A percentile compares a stretch with the other conserved stretches of the same genome.
phyloP scores from a whole-genome alignment of 2,113 vertebrate genomes.

The Calyptomena viridis region DNA sequence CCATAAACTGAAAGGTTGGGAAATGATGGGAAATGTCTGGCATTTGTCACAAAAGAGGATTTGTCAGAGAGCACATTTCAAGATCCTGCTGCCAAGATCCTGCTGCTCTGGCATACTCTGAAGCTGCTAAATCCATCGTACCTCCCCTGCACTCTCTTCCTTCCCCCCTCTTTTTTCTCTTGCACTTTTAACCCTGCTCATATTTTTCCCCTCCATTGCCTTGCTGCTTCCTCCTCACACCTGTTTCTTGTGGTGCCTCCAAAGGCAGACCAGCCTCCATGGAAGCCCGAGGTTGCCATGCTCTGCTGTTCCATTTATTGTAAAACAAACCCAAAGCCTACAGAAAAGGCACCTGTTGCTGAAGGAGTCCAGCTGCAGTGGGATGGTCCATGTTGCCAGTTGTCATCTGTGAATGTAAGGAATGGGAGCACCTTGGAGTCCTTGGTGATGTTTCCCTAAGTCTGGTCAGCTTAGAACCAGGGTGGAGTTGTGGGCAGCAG shows the following conservation, averaged over 20 bases:
- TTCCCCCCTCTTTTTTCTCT: background rate
- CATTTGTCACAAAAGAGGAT: constrained; percentile 47
- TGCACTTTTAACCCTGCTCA: constrained; percentile 2
- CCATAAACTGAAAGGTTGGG: constrained; percentile 17
- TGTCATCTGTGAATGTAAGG: background rate
- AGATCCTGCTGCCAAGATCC: constrained; percentile 12
- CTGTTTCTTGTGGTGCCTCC: background rate
- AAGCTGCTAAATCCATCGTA: background rate
- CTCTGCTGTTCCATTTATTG: background rate
- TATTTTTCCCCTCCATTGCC: background rate
- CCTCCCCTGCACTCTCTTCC: background rate
- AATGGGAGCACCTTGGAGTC: background rate
- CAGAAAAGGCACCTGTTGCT: background rate
- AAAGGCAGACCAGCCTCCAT: background rate
- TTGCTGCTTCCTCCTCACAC: background rate
- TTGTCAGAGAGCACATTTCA: background rate
- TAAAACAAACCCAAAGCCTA: background rate
- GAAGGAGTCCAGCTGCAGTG: background rate
- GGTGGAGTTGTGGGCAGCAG: background rate
- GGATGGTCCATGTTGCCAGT: rapidly evolving
- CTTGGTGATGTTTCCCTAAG: background rate
- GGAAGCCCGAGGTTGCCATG: rapidly evolving
- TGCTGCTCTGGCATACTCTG: background rate
- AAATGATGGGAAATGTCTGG: constrained; percentile 33
- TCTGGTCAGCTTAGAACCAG: background rate